phyloP scores from a whole-genome alignment of 2,797 vertebrate species.

The Sus cebifrons region DNA sequence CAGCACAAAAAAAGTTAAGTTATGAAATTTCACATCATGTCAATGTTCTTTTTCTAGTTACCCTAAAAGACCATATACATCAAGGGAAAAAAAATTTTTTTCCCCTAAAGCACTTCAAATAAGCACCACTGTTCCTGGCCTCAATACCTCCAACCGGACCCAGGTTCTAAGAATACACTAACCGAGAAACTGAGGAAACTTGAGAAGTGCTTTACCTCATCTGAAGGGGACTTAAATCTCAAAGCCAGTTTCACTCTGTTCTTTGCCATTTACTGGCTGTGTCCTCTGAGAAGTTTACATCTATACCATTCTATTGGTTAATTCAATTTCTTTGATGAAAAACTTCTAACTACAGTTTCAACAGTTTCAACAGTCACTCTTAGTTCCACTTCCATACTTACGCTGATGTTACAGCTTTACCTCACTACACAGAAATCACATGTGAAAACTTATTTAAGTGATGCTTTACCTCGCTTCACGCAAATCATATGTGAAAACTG shows the following conservation, averaged over 20 bases:
- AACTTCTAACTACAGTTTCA: not conserved
- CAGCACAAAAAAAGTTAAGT: not conserved
- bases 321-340: conserved; percentile 15
- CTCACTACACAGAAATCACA: conserved; percentile 43
- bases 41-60: conserved; percentile 44
- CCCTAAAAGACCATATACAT: conserved; percentile 43
- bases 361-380: conserved; percentile 30
- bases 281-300: not conserved
- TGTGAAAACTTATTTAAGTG: conserved; percentile 7
- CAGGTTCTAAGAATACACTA: conserved; percentile 15
- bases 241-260: conserved; percentile 57
- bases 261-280: not conserved
- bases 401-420: not conserved
- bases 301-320: conserved; percentile 15
- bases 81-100: not conserved
- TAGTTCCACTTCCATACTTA: conserved; percentile 53
- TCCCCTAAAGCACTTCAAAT: conserved; percentile 13
- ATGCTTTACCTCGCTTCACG: no score
- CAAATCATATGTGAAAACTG: conserved; percentile 55
- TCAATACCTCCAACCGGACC: not conserved
- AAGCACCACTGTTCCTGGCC: not conserved
- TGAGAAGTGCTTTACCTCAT: not conserved
- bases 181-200: not conserved
- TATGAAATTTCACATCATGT: conserved; percentile 7
- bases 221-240: not conserved